Conservation (phyloP, 2,113 vertebrate species). For the Arenaria interpres region DNA sequence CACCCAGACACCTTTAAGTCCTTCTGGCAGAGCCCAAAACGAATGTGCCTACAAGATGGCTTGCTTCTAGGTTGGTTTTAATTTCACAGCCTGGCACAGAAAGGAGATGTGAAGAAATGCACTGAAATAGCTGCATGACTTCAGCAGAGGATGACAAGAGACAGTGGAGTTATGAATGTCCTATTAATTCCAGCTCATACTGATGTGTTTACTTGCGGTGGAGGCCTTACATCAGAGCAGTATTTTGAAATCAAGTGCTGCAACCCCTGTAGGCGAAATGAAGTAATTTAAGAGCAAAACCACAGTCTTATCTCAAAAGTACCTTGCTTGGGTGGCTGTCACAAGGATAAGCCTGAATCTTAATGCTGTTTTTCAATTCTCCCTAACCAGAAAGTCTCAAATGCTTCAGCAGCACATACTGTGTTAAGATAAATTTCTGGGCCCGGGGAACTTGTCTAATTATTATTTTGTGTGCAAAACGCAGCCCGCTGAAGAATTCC, state of each 20-base stretch:
- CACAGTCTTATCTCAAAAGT: constrained; percentile 6
- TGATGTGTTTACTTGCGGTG: background rate
- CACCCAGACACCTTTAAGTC: background rate
- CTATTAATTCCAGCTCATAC: background rate
- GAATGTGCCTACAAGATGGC: accelerated
- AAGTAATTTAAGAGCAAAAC: background rate
- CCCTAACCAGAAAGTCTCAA: background rate
- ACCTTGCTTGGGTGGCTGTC: background rate
- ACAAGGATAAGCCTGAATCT: background rate
- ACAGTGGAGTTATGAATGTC: background rate
- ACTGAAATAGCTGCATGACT: background rate
- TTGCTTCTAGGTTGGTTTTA: background rate
- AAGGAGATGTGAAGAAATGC: background rate
- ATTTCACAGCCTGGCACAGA: background rate
- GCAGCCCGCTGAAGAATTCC: background rate
- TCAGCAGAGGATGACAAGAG: background rate
- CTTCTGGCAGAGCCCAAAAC: background rate
- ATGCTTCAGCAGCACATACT: background rate
- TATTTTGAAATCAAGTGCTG: constrained; percentile 1
- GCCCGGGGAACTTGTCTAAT: background rate
- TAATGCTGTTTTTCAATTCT: background rate
- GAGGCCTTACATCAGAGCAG: background rate
- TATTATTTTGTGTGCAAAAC: background rate
- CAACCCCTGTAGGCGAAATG: background rate
- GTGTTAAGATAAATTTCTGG: background rate